phyloP scores from a whole-genome alignment of 2,888 invertebrate genomes.

The Dryobotodes eremita region DNA sequence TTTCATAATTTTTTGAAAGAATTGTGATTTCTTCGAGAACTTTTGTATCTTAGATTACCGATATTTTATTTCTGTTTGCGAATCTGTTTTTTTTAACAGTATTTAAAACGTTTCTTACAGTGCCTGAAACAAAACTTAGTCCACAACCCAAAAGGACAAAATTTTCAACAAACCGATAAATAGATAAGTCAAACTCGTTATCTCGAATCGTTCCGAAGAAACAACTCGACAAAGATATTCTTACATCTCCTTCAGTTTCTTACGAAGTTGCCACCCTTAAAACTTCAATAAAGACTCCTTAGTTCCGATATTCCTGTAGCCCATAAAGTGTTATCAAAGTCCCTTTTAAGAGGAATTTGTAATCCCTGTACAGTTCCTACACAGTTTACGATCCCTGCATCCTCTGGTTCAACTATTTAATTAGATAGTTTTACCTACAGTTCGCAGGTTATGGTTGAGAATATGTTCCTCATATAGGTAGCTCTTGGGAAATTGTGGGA shows the following conservation, averaged over 20 bases:
- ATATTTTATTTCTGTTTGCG: background rate
- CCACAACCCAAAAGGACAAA: background rate
- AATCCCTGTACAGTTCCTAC: slow-evolving; percentile 9
- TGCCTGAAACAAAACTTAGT: slow-evolving; percentile 6
- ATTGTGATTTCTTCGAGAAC: background rate
- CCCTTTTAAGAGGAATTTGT: slow-evolving; percentile 41
- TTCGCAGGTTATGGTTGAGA: slow-evolving; percentile 1
- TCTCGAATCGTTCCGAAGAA: slow-evolving; percentile 39
- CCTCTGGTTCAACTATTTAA: slow-evolving; percentile 46
- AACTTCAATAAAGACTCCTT: slow-evolving; percentile 48
- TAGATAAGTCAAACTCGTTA: slow-evolving; percentile 48
- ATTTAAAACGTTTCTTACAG: too few species aligned
- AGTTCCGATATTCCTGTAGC: slow-evolving; percentile 29
- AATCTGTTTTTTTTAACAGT: too few species aligned
- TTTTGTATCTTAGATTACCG: background rate
- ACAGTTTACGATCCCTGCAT: slow-evolving; percentile 33
- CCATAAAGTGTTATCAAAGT: slow-evolving; percentile 40
- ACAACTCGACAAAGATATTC: slow-evolving; percentile 40
- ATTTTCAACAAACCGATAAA: slow-evolving; percentile 36
- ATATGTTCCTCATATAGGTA: slow-evolving; percentile 1
- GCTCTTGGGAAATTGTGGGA: slow-evolving; percentile 10
- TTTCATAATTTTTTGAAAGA: background rate
- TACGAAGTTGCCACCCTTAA: slow-evolving; percentile 40
- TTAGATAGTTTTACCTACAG: slow-evolving; percentile 33
- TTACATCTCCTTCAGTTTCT: slow-evolving; percentile 25